phyloP scores from a whole-genome alignment of 2,113 vertebrate genomes.

The Gulo gulo region DNA sequence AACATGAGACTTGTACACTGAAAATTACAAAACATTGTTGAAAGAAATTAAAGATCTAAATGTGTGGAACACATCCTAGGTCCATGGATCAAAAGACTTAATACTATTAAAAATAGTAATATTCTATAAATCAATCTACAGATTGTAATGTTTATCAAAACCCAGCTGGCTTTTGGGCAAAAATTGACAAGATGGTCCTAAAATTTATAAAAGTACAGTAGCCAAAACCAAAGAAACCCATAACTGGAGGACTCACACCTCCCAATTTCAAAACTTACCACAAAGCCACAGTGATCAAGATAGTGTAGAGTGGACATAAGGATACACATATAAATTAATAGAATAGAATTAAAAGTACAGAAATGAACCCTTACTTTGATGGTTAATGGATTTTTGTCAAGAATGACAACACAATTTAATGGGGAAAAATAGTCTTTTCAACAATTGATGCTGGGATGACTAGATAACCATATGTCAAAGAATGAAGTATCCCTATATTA shows the following conservation, averaged over 20 bases:
- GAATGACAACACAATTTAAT: background rate
- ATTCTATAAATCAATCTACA: background rate
- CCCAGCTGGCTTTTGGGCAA: background rate
- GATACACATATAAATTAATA: background rate
- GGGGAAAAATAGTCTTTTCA: background rate
- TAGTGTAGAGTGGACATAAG: background rate
- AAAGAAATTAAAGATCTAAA: background rate
- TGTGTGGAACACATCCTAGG: background rate
- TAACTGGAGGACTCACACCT: background rate
- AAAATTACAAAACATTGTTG: background rate
- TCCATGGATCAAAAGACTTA: background rate
- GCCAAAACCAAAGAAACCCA: background rate
- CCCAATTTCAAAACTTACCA: conserved; percentile 6
- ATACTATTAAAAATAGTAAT: background rate
- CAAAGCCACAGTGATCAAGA: background rate
- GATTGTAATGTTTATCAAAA: background rate
- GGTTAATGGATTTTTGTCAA: conserved; percentile 37
- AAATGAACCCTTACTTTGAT: conserved; percentile 23
- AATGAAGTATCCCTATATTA: background rate
- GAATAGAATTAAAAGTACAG: background rate
- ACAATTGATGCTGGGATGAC: background rate
- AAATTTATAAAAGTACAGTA: background rate
- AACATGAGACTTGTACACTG: background rate
- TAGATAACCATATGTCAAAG: background rate
- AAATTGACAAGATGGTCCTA: background rate